phyloP scores from a whole-genome alignment of 2,888 invertebrate species.

The Teleiodes luculella region DNA sequence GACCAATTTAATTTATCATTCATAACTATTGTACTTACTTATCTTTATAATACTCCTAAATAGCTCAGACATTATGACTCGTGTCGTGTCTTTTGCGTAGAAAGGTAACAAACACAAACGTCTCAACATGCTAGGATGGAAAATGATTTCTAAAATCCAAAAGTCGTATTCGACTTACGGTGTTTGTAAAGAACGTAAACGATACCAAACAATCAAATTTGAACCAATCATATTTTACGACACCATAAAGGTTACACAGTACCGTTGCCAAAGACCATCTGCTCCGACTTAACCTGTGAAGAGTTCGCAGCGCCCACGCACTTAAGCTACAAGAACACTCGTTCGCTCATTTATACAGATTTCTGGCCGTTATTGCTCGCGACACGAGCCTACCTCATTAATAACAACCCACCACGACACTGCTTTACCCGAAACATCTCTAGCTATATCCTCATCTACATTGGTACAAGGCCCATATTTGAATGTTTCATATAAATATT shows the following conservation, averaged over 20 bases:
- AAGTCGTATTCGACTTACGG: no score
- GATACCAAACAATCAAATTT: neutral
- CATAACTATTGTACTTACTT: no score
- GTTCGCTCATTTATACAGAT: conserved; percentile 21
- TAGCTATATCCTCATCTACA: neutral
- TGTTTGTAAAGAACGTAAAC: no score
- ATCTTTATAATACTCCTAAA: no score
- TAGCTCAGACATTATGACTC: no score
- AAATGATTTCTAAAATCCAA: no score
- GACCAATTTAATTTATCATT: no score
- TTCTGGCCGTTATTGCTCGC: conserved; percentile 24
- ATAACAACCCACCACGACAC: conserved; percentile 23
- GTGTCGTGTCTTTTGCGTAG: no score
- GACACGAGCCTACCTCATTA: conserved; percentile 27
- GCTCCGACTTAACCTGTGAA: conserved; percentile 34
- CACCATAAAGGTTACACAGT: conserved; percentile 33
- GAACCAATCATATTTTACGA: conserved; percentile 11
- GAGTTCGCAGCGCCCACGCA: conserved; percentile 36
- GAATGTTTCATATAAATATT: neutral
- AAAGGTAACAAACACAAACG: no score
- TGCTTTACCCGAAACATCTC: neutral
- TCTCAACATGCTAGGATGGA: no score
- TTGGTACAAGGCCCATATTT: neutral
- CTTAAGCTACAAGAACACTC: neutral
- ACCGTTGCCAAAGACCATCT: conserved; percentile 26